phyloP scores from a whole-genome alignment of 2,797 vertebrate genomes.

The Chloroceryle inda region DNA sequence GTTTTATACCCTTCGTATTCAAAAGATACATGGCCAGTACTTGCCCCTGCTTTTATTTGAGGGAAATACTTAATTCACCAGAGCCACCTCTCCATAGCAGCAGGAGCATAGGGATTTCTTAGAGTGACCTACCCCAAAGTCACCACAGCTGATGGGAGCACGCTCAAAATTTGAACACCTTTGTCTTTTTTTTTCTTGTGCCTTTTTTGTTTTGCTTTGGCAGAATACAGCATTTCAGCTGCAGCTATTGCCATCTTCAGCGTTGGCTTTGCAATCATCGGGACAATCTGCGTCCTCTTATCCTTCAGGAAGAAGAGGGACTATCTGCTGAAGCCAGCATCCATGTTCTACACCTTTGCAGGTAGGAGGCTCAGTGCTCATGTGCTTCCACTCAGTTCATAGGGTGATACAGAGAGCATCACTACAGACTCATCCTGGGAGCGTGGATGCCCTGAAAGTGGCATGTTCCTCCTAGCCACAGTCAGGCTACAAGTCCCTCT shows the following conservation, averaged over 20 bases:
- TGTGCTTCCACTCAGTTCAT: accelerated
- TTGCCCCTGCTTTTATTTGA: not conserved
- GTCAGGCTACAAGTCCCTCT: not conserved
- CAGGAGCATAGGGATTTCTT: accelerated
- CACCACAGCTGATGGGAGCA: not conserved
- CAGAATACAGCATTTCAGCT: conserved; percentile 97
- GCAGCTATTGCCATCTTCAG: conserved; percentile 95
- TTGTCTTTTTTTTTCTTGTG: not conserved
- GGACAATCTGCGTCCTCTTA: conserved; percentile 87
- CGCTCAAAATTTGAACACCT: not conserved
- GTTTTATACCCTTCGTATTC: not conserved
- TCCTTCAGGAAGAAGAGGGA: conserved; percentile 90
- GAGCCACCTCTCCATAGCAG: not conserved
- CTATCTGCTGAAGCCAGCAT: conserved; percentile 93
- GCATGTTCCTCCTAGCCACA: not conserved
- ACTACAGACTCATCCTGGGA: not conserved
- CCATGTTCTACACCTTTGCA: conserved; percentile 95
- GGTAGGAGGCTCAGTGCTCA: conserved; percentile 75
- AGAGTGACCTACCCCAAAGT: not conserved
- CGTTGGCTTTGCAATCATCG: conserved; percentile 88
- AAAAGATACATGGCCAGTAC: accelerated
- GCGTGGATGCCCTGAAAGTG: not conserved
- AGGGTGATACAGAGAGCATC: not conserved
- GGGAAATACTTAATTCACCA: not conserved
- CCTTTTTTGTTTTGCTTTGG: not conserved